phyloP scores from a whole-genome alignment of 2,113 vertebrate genomes.

The Anarrhichthys ocellatus region DNA sequence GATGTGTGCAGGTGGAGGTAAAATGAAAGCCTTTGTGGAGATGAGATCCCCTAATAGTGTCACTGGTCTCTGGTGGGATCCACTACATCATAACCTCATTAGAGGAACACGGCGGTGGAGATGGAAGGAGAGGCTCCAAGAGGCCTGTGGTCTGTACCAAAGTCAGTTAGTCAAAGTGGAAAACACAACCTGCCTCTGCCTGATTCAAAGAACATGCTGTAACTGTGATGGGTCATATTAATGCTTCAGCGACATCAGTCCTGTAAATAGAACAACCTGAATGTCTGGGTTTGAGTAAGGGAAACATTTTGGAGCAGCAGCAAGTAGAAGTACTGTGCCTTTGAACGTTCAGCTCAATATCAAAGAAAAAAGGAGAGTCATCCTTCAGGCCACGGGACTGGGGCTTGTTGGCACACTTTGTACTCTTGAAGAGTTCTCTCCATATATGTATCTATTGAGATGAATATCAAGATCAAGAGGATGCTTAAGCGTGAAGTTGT shows the following conservation, averaged over 20 bases:
- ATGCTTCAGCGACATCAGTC: not conserved
- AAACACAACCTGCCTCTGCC: not conserved
- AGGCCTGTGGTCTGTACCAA: slow-evolving; percentile 8
- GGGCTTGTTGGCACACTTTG: slow-evolving; percentile 23
- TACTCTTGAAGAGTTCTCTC: slow-evolving; percentile 37
- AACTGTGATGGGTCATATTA: not conserved
- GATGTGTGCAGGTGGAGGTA: slow-evolving; percentile 29
- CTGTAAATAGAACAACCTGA: not conserved
- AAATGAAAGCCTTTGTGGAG: slow-evolving; percentile 34
- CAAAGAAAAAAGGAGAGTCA: slow-evolving; percentile 4
- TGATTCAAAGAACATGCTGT: slow-evolving; percentile 17
- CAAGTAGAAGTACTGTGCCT: not conserved
- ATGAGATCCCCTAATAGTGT: slow-evolving; percentile 22
- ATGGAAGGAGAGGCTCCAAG: slow-evolving; percentile 21
- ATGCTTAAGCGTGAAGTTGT: slow-evolving; percentile 8
- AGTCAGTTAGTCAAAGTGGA: slow-evolving; percentile 36
- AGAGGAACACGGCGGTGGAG: slow-evolving; percentile 22
- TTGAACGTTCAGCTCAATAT: slow-evolving; percentile 33
- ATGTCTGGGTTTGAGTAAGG: not conserved
- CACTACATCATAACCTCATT: slow-evolving; percentile 52
- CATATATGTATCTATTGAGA: slow-evolving; percentile 31
- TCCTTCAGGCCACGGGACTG: not conserved
- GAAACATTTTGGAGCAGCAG: not conserved
- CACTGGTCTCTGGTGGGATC: slow-evolving; percentile 31
- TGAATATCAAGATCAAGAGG: slow-evolving; percentile 41